Evolutionary conservation across 2,888 invertebrate genomes (phyloP).

Genomic region (Teleiodes luculella): DNA sequence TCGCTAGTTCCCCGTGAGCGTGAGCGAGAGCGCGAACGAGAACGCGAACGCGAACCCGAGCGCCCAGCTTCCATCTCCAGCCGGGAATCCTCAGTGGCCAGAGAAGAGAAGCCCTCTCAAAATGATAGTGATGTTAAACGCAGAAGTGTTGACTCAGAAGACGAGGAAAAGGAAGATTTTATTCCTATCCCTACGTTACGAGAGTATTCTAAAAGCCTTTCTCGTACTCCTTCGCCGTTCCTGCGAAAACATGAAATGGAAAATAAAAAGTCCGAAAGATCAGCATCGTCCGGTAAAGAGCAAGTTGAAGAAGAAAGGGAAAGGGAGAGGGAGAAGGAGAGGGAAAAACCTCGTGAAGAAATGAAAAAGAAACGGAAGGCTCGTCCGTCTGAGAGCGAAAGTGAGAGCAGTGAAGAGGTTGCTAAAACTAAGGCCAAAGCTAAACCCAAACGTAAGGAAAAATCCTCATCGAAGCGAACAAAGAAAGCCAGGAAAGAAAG

Average conservation of each 20-base stretch:
- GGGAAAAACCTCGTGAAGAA: slow-evolving; percentile 45
- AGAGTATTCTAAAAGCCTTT: slow-evolving; percentile 85
- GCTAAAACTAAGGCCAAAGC: slow-evolving; percentile 64
- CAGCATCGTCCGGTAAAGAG: slow-evolving; percentile 69
- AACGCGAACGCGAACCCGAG: slow-evolving; percentile 53
- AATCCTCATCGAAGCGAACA: slow-evolving; percentile 74
- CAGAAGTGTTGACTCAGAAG: slow-evolving; percentile 37
- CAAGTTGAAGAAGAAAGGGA: slow-evolving; percentile 58
- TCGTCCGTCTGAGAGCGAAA: slow-evolving; percentile 72
- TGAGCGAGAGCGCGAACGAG: slow-evolving; percentile 49
- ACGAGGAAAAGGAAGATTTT: slow-evolving; percentile 64
- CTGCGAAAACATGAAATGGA: slow-evolving; percentile 83
- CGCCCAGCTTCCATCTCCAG: slow-evolving; percentile 70
- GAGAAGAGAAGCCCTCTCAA: slow-evolving; percentile 53
- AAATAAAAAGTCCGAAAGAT: slow-evolving; percentile 62
- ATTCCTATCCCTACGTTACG: slow-evolving; percentile 56
- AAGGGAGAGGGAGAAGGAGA: slow-evolving; percentile 30
- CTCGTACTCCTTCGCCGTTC: slow-evolving; percentile 92
- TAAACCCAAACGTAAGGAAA: slow-evolving; percentile 62
- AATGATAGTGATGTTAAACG: slow-evolving; percentile 51
- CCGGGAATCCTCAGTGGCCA: slow-evolving; percentile 65
- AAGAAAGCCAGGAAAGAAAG: slow-evolving; percentile 71
- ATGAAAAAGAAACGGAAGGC: slow-evolving; percentile 75
- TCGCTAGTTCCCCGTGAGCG: slow-evolving; percentile 40
- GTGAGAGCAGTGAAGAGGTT: slow-evolving; percentile 66